Conservation (phyloP, 2,888 invertebrate species). For the Petrophora chlorosata region DNA sequence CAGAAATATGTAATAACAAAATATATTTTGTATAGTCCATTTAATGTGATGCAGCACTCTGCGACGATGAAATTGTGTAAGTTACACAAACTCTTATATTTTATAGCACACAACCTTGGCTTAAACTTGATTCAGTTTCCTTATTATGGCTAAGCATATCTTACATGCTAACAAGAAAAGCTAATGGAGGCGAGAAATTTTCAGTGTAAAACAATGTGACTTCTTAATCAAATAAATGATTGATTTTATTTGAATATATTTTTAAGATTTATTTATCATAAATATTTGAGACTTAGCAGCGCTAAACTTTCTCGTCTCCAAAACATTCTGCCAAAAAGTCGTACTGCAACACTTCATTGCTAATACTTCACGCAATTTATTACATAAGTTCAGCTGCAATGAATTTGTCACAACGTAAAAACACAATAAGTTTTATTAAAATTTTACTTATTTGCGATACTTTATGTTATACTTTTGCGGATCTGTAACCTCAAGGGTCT, state of each 20-base stretch:
- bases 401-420: constrained; percentile 20
- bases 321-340: constrained; percentile 6
- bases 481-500: no score
- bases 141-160: constrained; percentile 63
- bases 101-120: constrained; percentile 75
- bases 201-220: not conserved
- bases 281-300: not conserved
- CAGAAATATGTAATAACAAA: constrained; percentile 25
- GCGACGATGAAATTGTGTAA: constrained; percentile 17
- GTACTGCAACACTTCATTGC: constrained; percentile 45
- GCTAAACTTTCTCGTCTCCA: constrained; percentile 3
- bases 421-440: not conserved
- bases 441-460: not conserved
- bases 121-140: constrained; percentile 66
- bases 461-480: not conserved
- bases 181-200: constrained; percentile 21
- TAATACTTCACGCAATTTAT: constrained; percentile 37
- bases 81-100: constrained; percentile 37
- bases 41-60: constrained; percentile 11
- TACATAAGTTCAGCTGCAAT: constrained; percentile 34
- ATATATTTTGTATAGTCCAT: constrained; percentile 31
- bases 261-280: not conserved
- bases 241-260: no score
- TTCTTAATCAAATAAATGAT: not conserved
- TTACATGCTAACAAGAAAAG: constrained; percentile 53